Evolutionary conservation across 2,888 invertebrate species (phyloP).

Genomic region (Coremacera marginata): DNA sequence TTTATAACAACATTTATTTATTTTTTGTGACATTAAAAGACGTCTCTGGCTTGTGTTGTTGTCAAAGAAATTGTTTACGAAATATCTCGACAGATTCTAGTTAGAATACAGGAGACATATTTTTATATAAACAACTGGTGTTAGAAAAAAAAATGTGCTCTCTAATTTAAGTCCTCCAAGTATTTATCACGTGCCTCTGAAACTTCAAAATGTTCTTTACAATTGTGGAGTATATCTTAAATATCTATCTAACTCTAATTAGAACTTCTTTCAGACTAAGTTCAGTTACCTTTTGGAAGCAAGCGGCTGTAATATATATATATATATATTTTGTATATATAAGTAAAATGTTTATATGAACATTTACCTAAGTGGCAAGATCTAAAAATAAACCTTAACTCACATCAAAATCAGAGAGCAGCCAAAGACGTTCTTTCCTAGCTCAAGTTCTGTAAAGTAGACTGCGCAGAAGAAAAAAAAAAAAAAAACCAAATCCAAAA

Average conservation of each 20-base stretch:
- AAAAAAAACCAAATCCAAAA: not conserved
- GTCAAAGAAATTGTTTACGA: too few species aligned
- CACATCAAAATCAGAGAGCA: slow-evolving; percentile 10
- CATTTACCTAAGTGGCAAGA: not conserved
- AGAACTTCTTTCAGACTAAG: slow-evolving; percentile 41
- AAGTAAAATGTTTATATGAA: not conserved
- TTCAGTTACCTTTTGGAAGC: slow-evolving; percentile 44
- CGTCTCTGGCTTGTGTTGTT: too few species aligned
- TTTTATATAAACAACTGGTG: too few species aligned
- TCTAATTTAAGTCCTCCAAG: too few species aligned
- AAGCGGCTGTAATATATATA: too few species aligned
- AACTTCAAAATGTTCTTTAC: not conserved
- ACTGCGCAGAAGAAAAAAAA: not conserved
- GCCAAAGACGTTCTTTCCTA: slow-evolving; percentile 7
- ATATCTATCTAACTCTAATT: slow-evolving; percentile 30
- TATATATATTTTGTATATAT: too few species aligned
- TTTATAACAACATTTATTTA: too few species aligned
- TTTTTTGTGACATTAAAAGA: too few species aligned
- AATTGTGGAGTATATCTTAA: not conserved
- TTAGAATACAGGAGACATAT: too few species aligned
- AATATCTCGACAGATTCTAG: too few species aligned
- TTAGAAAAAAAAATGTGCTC: too few species aligned
- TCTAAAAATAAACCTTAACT: slow-evolving; percentile 33
- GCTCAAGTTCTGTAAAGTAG: slow-evolving; percentile 11
- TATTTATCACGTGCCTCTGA: not conserved